Conservation (phyloP, 2,113 vertebrate species). For the Lathamus discolor region DNA sequence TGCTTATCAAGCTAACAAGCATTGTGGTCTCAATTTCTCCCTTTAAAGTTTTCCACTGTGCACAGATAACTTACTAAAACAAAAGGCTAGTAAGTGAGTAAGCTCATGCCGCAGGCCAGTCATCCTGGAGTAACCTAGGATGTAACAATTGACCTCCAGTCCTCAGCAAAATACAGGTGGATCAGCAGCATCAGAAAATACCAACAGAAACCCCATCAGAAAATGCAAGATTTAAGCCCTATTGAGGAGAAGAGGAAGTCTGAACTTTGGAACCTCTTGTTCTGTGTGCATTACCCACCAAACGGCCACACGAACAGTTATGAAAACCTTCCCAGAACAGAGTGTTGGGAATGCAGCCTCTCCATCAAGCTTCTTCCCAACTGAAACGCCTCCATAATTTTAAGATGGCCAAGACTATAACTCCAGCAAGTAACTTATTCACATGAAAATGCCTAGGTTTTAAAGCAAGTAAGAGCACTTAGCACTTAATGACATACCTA, state of each 20-base stretch:
- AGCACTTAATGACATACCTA: not conserved
- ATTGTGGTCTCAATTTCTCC: not conserved
- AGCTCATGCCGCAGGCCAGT: not conserved
- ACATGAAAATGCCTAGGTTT: not conserved
- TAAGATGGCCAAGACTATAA: not conserved
- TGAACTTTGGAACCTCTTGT: not conserved
- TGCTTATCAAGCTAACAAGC: not conserved
- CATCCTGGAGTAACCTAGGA: not conserved
- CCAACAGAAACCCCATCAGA: not conserved
- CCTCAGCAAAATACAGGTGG: not conserved
- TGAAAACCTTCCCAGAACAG: not conserved
- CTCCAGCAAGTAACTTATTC: not conserved
- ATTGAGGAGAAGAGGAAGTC: not conserved
- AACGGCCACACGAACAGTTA: not conserved
- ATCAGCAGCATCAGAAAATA: not conserved
- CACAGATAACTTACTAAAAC: not conserved
- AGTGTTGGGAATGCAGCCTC: rapidly evolving
- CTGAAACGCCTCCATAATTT: not conserved
- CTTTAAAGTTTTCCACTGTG: not conserved
- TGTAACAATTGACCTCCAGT: not conserved
- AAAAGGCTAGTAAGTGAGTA: not conserved
- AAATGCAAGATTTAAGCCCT: not conserved
- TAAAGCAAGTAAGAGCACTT: not conserved
- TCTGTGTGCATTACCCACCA: not conserved
- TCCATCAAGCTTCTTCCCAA: not conserved